Base-by-base conservation (phyloP, 2,113 vertebrate genomes). In the Puntigrus tetrazona region DNA sequence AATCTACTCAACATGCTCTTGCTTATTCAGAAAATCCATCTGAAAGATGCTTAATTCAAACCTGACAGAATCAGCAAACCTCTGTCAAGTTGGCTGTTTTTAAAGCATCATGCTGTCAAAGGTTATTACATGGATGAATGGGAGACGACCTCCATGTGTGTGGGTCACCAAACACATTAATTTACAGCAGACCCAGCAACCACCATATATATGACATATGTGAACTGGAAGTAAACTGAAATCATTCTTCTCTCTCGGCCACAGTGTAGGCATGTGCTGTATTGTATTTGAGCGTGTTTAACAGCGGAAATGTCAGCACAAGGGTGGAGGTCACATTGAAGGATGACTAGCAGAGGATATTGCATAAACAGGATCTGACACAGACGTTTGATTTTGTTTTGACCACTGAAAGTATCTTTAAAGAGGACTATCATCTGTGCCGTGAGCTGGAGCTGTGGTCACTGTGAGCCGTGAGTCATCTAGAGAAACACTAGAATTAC, bases 301-400 rank as follows among this genome's bases (percentile, higher is more conserved):
- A 25, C 25, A 20, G 50, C 2, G 18, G 36, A 82, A 78, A 82
- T 78, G 61, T 82, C 47, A 77, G 50, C 6, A 69, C 22, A 65
- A 5, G 27, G 50, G 41, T 27, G 61, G 52, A 75, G 73, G 59
- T 77, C 67, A 81, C 45, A 63, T 65, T 61, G 14, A 38, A 55
- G 25, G 27, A 63, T 76, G 57, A 65, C 57, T 75, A 61, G 38
- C 7, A 22, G 52, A 31, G 10, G 29, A 47, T 59, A 76, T 76
- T 27, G 36, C 38, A 65, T 43, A 76, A 65, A 84, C 18, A 43
- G 8, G 38, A 45, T 67, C 78, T 80, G 78, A 67, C 78, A 80
- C 78, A 45, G 14, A 67, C 27, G 3, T 67, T 67, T 80, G 59
- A 80, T 45, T 65, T 65, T 80, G 78, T 80, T 80, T 80, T 80